These are phyloP conservation scores for Sinelater perroti DNA, from an alignment of 2,888 invertebrate genomes.

Conservation along the genomic window DNA sequence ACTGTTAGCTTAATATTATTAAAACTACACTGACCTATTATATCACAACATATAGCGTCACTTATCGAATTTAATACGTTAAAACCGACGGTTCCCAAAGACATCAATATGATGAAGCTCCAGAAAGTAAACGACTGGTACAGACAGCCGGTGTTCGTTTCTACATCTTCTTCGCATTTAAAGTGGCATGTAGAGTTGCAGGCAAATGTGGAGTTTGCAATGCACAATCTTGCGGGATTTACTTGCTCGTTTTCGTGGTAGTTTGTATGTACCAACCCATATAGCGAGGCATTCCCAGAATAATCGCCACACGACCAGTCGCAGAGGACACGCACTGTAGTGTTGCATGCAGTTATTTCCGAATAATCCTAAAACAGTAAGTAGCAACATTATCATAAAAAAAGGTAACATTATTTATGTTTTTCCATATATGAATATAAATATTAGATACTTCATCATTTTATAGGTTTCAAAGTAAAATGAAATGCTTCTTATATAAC, in stretches of 20 bases:
- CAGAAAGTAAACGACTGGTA: conserved; percentile 74
- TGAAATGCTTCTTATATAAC: too few species aligned
- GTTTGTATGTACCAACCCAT: conserved; percentile 17
- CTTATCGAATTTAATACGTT: conserved; percentile 88
- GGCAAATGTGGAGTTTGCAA: conserved; percentile 6
- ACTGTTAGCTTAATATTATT: conserved; percentile 5
- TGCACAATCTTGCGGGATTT: conserved; percentile 6
- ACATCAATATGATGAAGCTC: conserved; percentile 76
- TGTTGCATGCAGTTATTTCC: conserved; percentile 36
- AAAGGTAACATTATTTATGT: too few species aligned
- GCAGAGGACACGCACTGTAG: conserved; percentile 27
- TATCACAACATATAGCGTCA: conserved; percentile 90
- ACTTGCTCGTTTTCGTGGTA: neutral
- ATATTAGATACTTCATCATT: too few species aligned
- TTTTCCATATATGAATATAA: too few species aligned
- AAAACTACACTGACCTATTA: conserved; percentile 72
- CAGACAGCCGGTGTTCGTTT: conserved; percentile 55
- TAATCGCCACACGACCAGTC: conserved; percentile 12
- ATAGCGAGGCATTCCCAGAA: neutral
- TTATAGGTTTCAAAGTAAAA: too few species aligned
- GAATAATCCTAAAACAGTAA: conserved; percentile 42
- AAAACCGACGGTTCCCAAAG: conserved; percentile 79
- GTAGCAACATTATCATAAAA: too few species aligned
- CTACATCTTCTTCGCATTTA: conserved; percentile 51
- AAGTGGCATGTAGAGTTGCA: conserved; percentile 44